phyloP scores from a whole-genome alignment of 1,140 invertebrate species.

The Dinothrombium tinctorium region DNA sequence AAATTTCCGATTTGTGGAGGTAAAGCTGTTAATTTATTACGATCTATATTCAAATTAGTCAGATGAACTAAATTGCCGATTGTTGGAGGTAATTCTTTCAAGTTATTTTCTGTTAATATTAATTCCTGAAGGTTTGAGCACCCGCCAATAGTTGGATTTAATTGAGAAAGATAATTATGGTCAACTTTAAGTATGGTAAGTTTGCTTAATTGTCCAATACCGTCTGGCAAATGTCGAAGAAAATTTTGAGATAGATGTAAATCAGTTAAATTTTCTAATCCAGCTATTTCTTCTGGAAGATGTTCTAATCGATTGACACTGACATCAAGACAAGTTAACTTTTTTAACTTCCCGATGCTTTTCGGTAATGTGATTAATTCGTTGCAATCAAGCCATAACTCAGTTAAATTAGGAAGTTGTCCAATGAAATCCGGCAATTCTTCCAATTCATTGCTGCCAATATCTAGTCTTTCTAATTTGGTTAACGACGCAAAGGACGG shows the following conservation, averaged over 20 bases:
- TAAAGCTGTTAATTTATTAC: conserved; percentile 67
- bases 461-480: conserved; percentile 74
- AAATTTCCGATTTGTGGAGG: conserved; percentile 73
- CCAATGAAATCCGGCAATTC: conserved; percentile 86
- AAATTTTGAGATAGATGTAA: conserved; percentile 88
- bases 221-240: conserved; percentile 74
- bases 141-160: conserved; percentile 77
- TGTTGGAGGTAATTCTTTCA: conserved; percentile 66
- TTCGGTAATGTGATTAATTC: conserved; percentile 69
- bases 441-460: conserved; percentile 96
- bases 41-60: conserved; percentile 89
- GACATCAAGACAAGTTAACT: conserved; percentile 74
- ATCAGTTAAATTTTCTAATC: conserved; percentile 68
- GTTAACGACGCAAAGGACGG: conserved; percentile 61
- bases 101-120: conserved; percentile 88
- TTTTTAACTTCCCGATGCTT: conserved; percentile 70
- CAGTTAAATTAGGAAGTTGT: conserved; percentile 65
- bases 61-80: conserved; percentile 77
- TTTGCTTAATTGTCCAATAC: conserved; percentile 64
- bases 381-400: conserved; percentile 96
- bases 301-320: conserved; percentile 79
- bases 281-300: conserved; percentile 85
- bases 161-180: conserved; percentile 68
- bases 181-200: conserved; percentile 89
- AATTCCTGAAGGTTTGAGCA: conserved; percentile 84